phyloP scores from a whole-genome alignment of 2,888 invertebrate species.

The Troilus luridus region DNA sequence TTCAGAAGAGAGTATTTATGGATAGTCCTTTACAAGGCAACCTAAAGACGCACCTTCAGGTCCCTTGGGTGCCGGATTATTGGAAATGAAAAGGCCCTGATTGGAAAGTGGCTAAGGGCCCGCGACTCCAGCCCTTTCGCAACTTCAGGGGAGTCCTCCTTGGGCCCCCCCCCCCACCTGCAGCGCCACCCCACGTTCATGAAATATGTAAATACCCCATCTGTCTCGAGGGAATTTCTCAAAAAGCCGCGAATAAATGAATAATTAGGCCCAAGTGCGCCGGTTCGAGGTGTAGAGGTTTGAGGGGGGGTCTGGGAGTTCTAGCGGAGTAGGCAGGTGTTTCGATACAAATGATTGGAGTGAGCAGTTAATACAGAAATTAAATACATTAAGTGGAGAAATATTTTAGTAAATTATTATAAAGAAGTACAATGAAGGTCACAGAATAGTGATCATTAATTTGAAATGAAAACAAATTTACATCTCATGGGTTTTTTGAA shows the following conservation, averaged over 20 bases:
- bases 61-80: background rate
- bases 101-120: constrained; percentile 55
- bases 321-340: background rate
- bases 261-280: constrained; percentile 26
- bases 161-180: background rate
- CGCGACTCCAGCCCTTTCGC: constrained; percentile 17
- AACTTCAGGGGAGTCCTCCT: background rate
- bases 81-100: constrained; percentile 52
- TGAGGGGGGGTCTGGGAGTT: background rate
- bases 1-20: constrained; percentile 12
- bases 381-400: no score
- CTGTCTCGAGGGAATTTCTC: constrained; percentile 9
- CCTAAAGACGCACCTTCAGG: background rate
- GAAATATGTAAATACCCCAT: constrained; percentile 52
- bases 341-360: background rate
- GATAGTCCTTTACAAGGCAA: background rate
- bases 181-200: constrained; percentile 1
- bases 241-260: constrained; percentile 46
- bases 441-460: no score
- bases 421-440: no score
- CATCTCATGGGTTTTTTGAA: no score
- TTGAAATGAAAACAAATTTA: no score
- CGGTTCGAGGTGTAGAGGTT: background rate
- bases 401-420: no score
- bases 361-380: background rate